phyloP scores from a whole-genome alignment of 2,888 invertebrate genomes.

The Eurois occulta region DNA sequence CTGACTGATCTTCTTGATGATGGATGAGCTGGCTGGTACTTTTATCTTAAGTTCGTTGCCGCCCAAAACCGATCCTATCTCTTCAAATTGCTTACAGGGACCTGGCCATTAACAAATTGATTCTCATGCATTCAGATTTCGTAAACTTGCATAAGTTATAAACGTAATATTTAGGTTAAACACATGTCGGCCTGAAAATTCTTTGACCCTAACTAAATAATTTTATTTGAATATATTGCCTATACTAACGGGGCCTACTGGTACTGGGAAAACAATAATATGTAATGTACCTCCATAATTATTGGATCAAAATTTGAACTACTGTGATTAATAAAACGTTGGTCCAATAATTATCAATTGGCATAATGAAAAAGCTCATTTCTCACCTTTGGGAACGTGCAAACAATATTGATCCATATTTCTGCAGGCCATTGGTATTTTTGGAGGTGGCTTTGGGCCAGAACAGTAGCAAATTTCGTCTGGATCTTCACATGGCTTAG shows the following conservation, averaged over 20 bases:
- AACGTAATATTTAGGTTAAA: constrained; percentile 32
- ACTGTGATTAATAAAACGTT: constrained; percentile 23
- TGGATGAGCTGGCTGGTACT: constrained; percentile 83
- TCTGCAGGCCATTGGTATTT: constrained; percentile 81
- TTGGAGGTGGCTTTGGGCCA: constrained; percentile 78
- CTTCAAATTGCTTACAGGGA: constrained; percentile 87
- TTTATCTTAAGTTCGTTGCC: constrained; percentile 88
- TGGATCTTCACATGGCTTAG: constrained; percentile 83
- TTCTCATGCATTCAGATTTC: constrained; percentile 74
- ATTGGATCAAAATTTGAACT: constrained; percentile 38
- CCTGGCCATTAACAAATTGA: constrained; percentile 87
- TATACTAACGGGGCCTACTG: constrained; percentile 7
- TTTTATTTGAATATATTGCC: background rate
- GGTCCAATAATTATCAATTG: constrained; percentile 45
- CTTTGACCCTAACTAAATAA: constrained; percentile 27
- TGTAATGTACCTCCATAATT: constrained; percentile 10
- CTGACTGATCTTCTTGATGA: constrained; percentile 88
- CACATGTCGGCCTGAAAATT: constrained; percentile 32
- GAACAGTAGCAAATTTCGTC: constrained; percentile 86
- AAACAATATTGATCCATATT: constrained; percentile 87
- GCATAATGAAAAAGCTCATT: constrained; percentile 64
- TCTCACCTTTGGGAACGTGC: constrained; percentile 87
- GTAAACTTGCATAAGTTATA: constrained; percentile 33
- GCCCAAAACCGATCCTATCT: constrained; percentile 85
- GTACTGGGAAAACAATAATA: constrained; percentile 7